Percentiles rank a stretch among this genome's conserved stretches.
Evolutionary conservation across 2,113 vertebrate genomes (phyloP).

Genomic region (Dendropsophus ebraccatus): DNA sequence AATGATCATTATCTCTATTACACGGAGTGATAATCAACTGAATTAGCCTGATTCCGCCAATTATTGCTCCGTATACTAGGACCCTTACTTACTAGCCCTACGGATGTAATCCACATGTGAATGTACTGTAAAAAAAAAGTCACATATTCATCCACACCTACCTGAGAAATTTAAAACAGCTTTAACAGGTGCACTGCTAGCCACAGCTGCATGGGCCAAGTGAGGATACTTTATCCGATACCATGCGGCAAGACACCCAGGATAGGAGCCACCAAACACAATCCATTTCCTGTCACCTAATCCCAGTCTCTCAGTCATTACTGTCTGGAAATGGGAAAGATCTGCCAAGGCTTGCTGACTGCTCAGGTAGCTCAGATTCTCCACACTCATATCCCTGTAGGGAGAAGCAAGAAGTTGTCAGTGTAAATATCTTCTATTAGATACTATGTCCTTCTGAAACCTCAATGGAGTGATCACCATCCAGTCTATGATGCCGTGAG

Average conservation of each 20-base stretch:
- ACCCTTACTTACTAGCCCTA: too few species aligned
- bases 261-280: constrained; percentile 71
- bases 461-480: too few species aligned
- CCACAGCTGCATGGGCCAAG: constrained; percentile 69
- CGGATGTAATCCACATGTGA: too few species aligned
- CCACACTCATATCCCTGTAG: constrained; percentile 68
- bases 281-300: constrained; percentile 68
- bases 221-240: constrained; percentile 74
- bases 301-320: constrained; percentile 49
- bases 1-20: too few species aligned
- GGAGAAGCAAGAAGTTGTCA: not conserved
- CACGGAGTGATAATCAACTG: too few species aligned
- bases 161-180: constrained; percentile 73
- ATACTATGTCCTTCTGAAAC: too few species aligned
- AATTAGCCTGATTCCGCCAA: too few species aligned
- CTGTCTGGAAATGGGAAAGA: constrained; percentile 71
- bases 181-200: constrained; percentile 69
- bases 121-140: not conserved
- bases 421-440: not conserved
- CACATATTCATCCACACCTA: constrained; percentile 50
- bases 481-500: too few species aligned
- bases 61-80: too few species aligned
- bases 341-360: constrained; percentile 72
- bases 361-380: constrained; percentile 69
- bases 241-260: constrained; percentile 71